Evolutionary conservation across 2,888 invertebrate species (phyloP), one percentile per base, ranked within the genome.

Genomic region (Standfussiana lucernea): DNA sequence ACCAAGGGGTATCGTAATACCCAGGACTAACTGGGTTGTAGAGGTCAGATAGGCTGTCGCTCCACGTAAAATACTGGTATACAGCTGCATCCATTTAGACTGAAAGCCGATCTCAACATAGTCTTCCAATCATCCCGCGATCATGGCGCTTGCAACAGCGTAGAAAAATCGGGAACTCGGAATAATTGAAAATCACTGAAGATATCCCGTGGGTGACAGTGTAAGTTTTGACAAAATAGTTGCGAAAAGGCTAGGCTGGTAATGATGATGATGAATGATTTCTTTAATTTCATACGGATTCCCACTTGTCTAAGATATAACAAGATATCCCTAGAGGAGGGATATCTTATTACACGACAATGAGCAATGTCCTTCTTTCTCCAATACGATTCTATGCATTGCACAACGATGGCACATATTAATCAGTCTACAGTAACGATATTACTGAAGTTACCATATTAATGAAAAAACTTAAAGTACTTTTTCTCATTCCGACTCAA

Each of bases 401-500:
- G 8, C 8, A 24, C 15, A 32, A 8, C 32, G 24, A 2, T 65
- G 21, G 28, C 2, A 32, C 59, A 59, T 21, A n/a, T n/a, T n/a
- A 45, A 32, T 8, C 11, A 67, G 4, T 21, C 1, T 2, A n/a
- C 15, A 40, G 24, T 40, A 18, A 18, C 7, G 8, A 18, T 18
- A 13, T 42, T n/a, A 5, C n/a, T 21, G 45, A 21, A n/a, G n/a
- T n/a, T n/a, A n/a, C n/a, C n/a, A n/a, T 13, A 35, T 21, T 21
- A 13, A 45, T 35, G 1, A 18, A 70, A 42, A 35, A 73, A 74
- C 4, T 10, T 24, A 21, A 32, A 47, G 18, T 13, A 42, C 4
- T n/a, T 24, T 80, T 80, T 61, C n/a, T 32, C 0, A 18, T 56
- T 35, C 7, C 7, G 69, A 53, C 21, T 24, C n/a, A 67, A 82